phyloP scores from a whole-genome alignment of 2,113 vertebrate species.

The Datnioides undecimradiatus region DNA sequence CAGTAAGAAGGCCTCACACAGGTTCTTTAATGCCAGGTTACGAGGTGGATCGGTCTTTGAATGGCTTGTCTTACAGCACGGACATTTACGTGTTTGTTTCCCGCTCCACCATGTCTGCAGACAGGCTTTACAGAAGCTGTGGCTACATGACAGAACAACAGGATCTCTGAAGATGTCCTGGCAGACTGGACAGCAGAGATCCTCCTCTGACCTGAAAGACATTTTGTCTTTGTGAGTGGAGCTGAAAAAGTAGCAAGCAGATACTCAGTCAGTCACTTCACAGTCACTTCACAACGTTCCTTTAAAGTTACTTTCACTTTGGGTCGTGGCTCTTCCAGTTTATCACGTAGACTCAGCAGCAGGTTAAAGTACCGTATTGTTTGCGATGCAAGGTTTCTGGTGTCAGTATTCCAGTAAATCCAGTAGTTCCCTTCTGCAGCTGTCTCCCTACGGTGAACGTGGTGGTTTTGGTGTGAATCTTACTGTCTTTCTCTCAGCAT shows the following conservation, averaged over 20 bases:
- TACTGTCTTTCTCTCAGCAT: not conserved
- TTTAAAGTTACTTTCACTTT: constrained; percentile 48
- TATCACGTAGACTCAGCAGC: not conserved
- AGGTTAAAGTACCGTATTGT: not conserved
- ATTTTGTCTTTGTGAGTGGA: constrained; percentile 33
- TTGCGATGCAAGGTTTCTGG: too few species aligned
- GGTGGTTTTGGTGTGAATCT: not conserved
- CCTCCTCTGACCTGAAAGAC: constrained; percentile 18
- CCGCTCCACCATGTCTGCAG: constrained; percentile 45
- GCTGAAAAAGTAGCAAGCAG: not conserved
- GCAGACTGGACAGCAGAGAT: constrained; percentile 53
- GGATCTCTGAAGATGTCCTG: constrained; percentile 13
- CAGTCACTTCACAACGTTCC: not conserved
- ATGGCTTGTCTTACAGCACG: constrained; percentile 36
- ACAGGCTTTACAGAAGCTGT: constrained; percentile 59
- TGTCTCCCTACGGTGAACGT: not conserved
- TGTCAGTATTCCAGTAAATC: not conserved
- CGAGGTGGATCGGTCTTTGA: constrained; percentile 32
- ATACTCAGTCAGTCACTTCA: too few species aligned
- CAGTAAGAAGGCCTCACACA: constrained; percentile 36
- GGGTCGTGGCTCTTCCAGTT: not conserved
- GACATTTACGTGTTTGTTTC: constrained; percentile 6
- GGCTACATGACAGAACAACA: constrained; percentile 55
- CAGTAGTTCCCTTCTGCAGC: constrained; percentile 1
- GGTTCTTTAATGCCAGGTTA: constrained; percentile 55